Evolutionary conservation across 2,113 vertebrate genomes (phyloP).

Genomic region (Scomber japonicus): DNA sequence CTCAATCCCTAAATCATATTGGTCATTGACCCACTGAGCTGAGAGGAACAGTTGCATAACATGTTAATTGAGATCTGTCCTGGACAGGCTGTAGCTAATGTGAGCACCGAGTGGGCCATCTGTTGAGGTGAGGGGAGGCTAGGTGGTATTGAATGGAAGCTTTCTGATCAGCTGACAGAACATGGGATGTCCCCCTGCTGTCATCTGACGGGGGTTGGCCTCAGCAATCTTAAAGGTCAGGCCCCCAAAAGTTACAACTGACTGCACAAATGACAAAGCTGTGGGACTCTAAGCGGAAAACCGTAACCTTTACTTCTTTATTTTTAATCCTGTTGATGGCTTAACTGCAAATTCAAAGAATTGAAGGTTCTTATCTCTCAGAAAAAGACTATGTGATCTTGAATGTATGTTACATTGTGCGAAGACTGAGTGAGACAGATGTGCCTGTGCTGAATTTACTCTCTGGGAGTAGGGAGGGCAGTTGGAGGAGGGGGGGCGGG

Average conservation of each 20-base stretch:
- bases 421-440: slow-evolving; percentile 68
- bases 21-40: slow-evolving; percentile 36
- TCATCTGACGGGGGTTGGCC: slow-evolving; percentile 59
- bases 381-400: not conserved
- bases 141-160: slow-evolving; percentile 55
- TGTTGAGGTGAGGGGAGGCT: slow-evolving; percentile 48
- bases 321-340: not conserved
- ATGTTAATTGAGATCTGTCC: slow-evolving; percentile 58
- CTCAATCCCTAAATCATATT: slow-evolving; percentile 12
- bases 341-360: not conserved
- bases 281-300: not conserved
- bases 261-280: slow-evolving; percentile 25
- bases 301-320: not conserved
- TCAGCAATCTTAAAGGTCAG: slow-evolving; percentile 74
- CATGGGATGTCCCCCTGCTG: slow-evolving; percentile 59
- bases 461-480: slow-evolving; percentile 18
- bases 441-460: slow-evolving; percentile 67
- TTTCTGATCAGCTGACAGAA: slow-evolving; percentile 75
- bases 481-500: slow-evolving; percentile 23
- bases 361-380: not conserved
- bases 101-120: slow-evolving; percentile 57
- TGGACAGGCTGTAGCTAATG: slow-evolving; percentile 42
- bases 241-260: slow-evolving; percentile 36
- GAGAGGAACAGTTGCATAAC: slow-evolving; percentile 65
- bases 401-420: slow-evolving; percentile 19